phyloP scores from a whole-genome alignment of 1,140 invertebrate species.

The Drosophila baimaii region DNA sequence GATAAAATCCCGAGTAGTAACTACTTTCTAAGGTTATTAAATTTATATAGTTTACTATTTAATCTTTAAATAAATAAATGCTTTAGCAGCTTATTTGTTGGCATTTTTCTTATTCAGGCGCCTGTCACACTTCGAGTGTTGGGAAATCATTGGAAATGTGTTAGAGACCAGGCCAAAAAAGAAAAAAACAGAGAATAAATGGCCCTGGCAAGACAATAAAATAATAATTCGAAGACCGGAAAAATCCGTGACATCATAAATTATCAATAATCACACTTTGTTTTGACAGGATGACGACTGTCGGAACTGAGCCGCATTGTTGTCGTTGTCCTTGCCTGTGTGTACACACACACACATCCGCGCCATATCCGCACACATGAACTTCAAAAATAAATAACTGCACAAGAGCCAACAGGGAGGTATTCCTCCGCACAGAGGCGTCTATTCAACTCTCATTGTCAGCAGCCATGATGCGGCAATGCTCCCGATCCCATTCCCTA shows the following conservation, averaged over 20 bases:
- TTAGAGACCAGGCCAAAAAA: slow-evolving; percentile 22
- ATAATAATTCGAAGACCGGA: slow-evolving; percentile 66
- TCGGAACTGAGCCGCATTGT: slow-evolving; percentile 75
- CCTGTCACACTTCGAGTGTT: slow-evolving; percentile 21
- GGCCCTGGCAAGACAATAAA: slow-evolving; percentile 56
- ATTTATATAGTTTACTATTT: not conserved
- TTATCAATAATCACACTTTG: slow-evolving; percentile 84
- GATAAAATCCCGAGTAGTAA: no score
- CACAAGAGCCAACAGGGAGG: slow-evolving; percentile 53
- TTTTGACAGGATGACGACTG: slow-evolving; percentile 82
- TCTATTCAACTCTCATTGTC: slow-evolving; percentile 72
- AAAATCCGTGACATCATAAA: slow-evolving; percentile 82
- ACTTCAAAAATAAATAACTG: slow-evolving; percentile 58
- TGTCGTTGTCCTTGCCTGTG: slow-evolving; percentile 62
- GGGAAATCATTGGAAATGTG: slow-evolving; percentile 28
- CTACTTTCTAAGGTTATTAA: no score
- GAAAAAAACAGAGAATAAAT: slow-evolving; percentile 38
- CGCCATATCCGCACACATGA: slow-evolving; percentile 19
- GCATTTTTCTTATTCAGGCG: slow-evolving; percentile 10
- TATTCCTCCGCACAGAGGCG: slow-evolving; percentile 19
- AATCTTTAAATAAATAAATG: not conserved
- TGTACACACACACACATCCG: slow-evolving; percentile 14
- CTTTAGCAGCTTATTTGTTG: not conserved
- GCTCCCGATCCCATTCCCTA: slow-evolving; percentile 23
- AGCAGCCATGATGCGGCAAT: slow-evolving; percentile 77